Percentiles rank a stretch among this genome's conserved stretches.
Conservation (phyloP, 35 echinoderm and acorn worm species). For the Hemicentrotus pulcherrimus region DNA sequence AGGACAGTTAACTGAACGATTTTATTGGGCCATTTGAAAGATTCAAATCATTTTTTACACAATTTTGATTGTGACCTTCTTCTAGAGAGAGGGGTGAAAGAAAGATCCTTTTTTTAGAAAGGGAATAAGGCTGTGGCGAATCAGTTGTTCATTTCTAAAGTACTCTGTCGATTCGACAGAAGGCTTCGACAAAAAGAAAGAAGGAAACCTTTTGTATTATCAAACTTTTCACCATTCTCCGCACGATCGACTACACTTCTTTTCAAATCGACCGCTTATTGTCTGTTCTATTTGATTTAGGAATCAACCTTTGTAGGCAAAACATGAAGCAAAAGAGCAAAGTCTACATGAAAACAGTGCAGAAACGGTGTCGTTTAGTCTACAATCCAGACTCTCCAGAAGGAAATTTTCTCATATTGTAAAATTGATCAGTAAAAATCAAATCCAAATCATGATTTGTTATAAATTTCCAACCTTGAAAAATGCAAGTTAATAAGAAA, state of each 20-base stretch:
- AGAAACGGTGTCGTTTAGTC: neutral
- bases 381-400: neutral
- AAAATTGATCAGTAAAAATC: no score
- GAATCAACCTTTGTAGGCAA: neutral
- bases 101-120: no score
- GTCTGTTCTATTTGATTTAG: conserved; percentile 5
- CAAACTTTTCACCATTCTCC: neutral
- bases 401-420: neutral
- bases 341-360: neutral
- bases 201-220: neutral
- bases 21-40: neutral
- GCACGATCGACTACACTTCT: neutral
- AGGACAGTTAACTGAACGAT: neutral
- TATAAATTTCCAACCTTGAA: neutral
- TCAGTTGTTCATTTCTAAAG: neutral
- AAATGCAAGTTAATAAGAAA: neutral
- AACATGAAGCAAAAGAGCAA: conserved; percentile 11
- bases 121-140: neutral
- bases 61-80: no score
- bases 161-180: neutral
- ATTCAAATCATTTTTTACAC: neutral
- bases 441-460: no score
- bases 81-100: no score
- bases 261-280: conserved; percentile 12
- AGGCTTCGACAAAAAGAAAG: neutral